Evolutionary conservation across 2,797 vertebrate species (phyloP), one percentile per base, ranked within the genome.

Genomic region (Silurus lanzhouensis): DNA sequence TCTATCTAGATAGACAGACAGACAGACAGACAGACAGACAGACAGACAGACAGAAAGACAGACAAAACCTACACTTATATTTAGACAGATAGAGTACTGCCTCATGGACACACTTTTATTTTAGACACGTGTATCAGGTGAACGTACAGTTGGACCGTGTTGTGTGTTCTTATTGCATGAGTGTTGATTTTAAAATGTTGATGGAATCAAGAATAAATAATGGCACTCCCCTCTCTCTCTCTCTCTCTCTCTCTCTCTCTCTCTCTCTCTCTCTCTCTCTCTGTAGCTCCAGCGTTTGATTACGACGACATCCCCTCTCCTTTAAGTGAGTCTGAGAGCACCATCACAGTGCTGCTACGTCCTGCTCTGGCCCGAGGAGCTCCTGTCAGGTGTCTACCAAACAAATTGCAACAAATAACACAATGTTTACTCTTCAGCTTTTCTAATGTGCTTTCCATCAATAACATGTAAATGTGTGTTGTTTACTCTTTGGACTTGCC

Each of bases 291-390:
- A 15, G 95, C 96, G 82, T 99, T 99, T 3, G 97, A 99, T 92
- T 99, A 99, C 0, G 96, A 97, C 55, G 96, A 98, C 90, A 94
- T 98, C 91, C 97, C 97, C 0, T 96, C 97, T 0, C 97, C 97
- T 0, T 93, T 99, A 91, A 94, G 96, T 0, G 98, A 99, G 91
- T 97, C 98, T 0, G 97, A 99, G 93, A 97, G 92, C 91, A 99
- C 97, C 91, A 98, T 98, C 94, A 99, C 98, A 0, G 97, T 99
- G 86, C 94, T 98, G 83, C 94, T 99, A 93, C 96, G 96, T 88
- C 98, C 98, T 0, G 98, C 98, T 0, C 95, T 97, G 92, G 97
- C 96, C 82, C 95, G 97, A 12, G 98, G 97, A 4, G 97, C 98
- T 72, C 98, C 98, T 81, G 96, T 99, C 95, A 99, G 98, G 98